Base-by-base conservation (phyloP, 2,113 vertebrate species). In the Indicator maculatus region DNA sequence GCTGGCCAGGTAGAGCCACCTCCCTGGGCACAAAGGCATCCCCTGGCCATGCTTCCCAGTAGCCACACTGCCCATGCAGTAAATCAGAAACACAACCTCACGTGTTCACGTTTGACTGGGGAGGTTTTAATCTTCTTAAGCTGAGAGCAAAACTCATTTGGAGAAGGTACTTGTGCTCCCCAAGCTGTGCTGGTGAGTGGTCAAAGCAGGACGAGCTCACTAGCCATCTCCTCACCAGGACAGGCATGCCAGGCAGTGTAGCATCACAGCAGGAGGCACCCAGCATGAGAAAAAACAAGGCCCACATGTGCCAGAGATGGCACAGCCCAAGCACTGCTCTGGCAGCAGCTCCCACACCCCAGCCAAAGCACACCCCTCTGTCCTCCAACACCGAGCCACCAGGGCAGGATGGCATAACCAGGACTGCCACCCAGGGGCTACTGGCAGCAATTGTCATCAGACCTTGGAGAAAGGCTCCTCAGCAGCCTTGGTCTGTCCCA, bases 211-310 rank as follows among this genome's bases (percentile, higher is more conserved):
- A 53, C 47, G 30, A 50, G 50, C 38, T 59, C 1, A 0, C 64
- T 63, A 66, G 26, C 58, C 11, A 23, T 9, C 58, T 36, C 45
- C 39, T 30, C 1, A 0, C 27, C 3, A 9, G 73, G 30, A 36
- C 0, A 4, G 45, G 38, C 24, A 23, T 0, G 0, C 2, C 17
- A 36, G 56, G 60, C 9, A 3, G 16, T 5, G 73, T 67, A 59
- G 65, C 24, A 5, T 33, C 1, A 0, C 1, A 30, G 59, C 47
- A 7, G 36, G 28, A 24, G 67, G 30, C 6, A 17, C 58, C 26
- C 1, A 1, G 5, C 19, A 4, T 0, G 6, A 64, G 41, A 17
- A 0, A 0, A 6, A 65, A 9, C 0, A 0, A 1, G 1, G 23
- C 0, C 0, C 60, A 2, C 2, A 2, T 44, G 58, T 18, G 52